Evolutionary conservation across 2,113 vertebrate genomes (phyloP).

Genomic region (Sceloporus undulatus): DNA sequence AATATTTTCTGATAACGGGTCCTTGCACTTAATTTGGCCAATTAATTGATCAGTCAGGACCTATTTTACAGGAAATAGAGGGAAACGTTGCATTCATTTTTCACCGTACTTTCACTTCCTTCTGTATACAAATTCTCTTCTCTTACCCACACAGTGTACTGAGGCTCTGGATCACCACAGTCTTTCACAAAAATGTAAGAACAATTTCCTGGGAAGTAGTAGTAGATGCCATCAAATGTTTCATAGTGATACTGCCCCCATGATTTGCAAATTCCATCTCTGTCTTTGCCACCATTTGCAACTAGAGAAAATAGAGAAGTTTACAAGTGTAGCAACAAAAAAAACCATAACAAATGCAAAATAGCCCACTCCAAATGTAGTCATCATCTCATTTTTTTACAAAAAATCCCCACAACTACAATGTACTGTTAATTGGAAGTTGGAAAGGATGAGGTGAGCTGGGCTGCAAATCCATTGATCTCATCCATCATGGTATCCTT

Average conservation of each 20-base stretch:
- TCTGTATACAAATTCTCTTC: neutral
- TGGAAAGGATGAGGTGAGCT: no score
- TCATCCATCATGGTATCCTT: no score
- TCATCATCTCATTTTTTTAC: neutral
- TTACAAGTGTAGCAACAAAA: constrained; percentile 48
- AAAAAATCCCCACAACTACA: no score
- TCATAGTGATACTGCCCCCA: constrained; percentile 98
- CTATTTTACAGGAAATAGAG: neutral
- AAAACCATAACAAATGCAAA: constrained; percentile 3
- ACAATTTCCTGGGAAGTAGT: constrained; percentile 96
- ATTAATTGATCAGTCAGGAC: neutral
- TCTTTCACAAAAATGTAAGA: constrained; percentile 98
- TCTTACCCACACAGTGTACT: constrained; percentile 97
- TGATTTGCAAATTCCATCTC: constrained; percentile 94
- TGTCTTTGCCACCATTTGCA: constrained; percentile 91
- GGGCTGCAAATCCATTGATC: no score
- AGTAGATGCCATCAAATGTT: constrained; percentile 98
- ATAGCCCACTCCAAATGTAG: constrained; percentile 13
- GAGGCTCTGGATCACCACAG: constrained; percentile 87
- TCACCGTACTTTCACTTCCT: neutral
- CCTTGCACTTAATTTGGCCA: neutral
- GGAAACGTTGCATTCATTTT: neutral
- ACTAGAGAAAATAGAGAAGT: constrained; percentile 80
- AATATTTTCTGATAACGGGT: neutral
- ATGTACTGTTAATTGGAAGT: no score